A percentile compares a stretch with the other conserved stretches of the same genome.
These are phyloP conservation scores for Muscicapa adusta DNA, from an alignment of 2,113 vertebrate genomes.

Conservation along the genomic window DNA sequence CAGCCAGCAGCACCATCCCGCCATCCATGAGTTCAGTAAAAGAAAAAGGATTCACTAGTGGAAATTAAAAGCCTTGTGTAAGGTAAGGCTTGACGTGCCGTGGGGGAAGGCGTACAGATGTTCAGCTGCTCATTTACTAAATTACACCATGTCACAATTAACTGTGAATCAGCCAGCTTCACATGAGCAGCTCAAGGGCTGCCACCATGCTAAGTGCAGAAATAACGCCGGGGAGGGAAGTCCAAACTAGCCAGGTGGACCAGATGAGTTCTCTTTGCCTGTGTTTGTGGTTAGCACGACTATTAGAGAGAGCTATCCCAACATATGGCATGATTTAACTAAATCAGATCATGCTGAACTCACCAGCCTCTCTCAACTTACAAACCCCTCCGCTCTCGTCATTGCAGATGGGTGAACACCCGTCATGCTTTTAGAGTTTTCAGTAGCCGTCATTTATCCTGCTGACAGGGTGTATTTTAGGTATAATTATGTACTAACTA, in stretches of 20 bases:
- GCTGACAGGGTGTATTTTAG: constrained; percentile 62
- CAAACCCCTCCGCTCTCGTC: constrained; percentile 47
- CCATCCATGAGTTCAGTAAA: background rate
- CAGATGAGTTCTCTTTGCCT: background rate
- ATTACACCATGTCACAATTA: constrained; percentile 67
- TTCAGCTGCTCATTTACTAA: constrained; percentile 68
- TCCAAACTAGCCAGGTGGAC: constrained; percentile 40
- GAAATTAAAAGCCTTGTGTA: constrained; percentile 44
- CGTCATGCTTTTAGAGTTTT: constrained; percentile 54
- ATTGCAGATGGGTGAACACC: constrained; percentile 60
- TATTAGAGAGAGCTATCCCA: constrained; percentile 35
- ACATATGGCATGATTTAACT: constrained; percentile 49
- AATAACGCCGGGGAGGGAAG: constrained; percentile 9
- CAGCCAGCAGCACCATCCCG: background rate
- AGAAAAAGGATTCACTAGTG: background rate
- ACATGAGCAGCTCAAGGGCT: constrained; percentile 55
- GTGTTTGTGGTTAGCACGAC: constrained; percentile 22
- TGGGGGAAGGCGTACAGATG: constrained; percentile 63
- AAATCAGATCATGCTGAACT: constrained; percentile 41
- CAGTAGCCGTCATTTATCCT: constrained; percentile 62
- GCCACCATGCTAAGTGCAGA: background rate
- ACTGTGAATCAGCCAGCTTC: constrained; percentile 62
- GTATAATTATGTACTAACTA: constrained; percentile 68
- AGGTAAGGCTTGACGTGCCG: constrained; percentile 50
- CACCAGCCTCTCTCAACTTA: constrained; percentile 52